Evolutionary conservation across 2,888 invertebrate species (phyloP), one percentile per base, ranked within the genome.

Genomic region (Cheilosia variabilis): DNA sequence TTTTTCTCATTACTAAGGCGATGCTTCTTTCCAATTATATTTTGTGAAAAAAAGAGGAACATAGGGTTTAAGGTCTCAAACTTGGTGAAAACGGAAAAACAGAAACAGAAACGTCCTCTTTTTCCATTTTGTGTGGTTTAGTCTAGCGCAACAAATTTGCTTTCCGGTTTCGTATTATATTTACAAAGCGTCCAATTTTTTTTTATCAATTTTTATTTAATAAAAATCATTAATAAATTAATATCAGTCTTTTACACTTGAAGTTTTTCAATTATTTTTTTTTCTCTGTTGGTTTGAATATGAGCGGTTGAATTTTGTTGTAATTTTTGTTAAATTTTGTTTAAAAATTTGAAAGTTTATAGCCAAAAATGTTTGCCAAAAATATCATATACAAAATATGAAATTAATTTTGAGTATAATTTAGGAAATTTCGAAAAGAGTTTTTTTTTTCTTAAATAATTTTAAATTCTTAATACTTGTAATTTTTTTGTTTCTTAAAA

Each of bases 291-390:
- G 58, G 41, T 45, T 87, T 72, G 55, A 87, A 69, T 78, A 68
- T 79, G 77, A 66, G 69, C 78, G 73, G 65, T 81, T 77, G 45
- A 41, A 72, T 50, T 69, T 82, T 53, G 60, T 71, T 47, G 63
- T 62, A 58, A 62, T 45, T 71, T 77, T 87, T 27, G 27, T 27
- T 27, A 27, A 27, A 27, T 27, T 75, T 82, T 88, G 83, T 84
- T 87, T 88, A 88, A 87, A 88, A 88, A 88, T 87, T 84, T 90
- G 89, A 91, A 90, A 88, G 88, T 89, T 89, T 91, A 90, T 90
- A 90, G 89, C 89, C 89, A 90, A 90, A 88, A 88, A 87, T 87
- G 69, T 84, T 71, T 87, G 81, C 87, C 84, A 88, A 88, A 87
- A 87, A 82, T 87, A 81, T 86, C 81, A 77, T 81, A 86, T 81